These are phyloP conservation scores for Vanessa atalanta DNA, from an alignment of 1,140 invertebrate species.

Conservation along the genomic window DNA sequence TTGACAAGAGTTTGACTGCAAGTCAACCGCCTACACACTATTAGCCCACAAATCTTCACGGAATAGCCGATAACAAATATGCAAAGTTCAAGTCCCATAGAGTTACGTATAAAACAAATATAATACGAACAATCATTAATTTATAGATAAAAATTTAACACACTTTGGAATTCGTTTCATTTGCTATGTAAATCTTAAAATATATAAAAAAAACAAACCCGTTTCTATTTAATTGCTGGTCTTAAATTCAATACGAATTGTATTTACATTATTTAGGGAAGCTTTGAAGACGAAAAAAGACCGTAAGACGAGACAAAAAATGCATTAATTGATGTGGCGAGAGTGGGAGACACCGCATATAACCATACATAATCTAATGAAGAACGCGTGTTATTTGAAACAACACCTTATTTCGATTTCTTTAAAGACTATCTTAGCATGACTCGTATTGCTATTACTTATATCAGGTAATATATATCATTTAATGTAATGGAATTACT, in stretches of 20 bases:
- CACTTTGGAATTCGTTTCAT: too few relatives aligned
- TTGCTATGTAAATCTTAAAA: neutral
- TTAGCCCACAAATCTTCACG: too few relatives aligned
- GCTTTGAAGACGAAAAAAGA: slow-evolving; percentile 44
- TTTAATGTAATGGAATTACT: too few relatives aligned
- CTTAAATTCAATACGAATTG: neutral
- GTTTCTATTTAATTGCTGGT: neutral
- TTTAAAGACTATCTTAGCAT: neutral
- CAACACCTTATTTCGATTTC: neutral
- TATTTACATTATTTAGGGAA: slow-evolving; percentile 28
- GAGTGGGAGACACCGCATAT: slow-evolving; percentile 46
- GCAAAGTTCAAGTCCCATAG: too few relatives aligned
- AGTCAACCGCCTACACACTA: too few relatives aligned
- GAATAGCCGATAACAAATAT: too few relatives aligned
- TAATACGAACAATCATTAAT: too few relatives aligned
- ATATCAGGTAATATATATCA: too few relatives aligned
- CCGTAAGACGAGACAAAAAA: slow-evolving; percentile 48
- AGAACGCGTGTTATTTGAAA: neutral
- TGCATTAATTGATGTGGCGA: slow-evolving; percentile 58
- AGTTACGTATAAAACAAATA: too few relatives aligned
- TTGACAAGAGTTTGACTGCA: too few relatives aligned
- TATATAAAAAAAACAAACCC: neutral
- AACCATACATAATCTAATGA: slow-evolving; percentile 3
- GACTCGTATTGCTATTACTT: too few relatives aligned
- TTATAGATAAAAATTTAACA: too few relatives aligned